phyloP scores from a whole-genome alignment of 2,113 vertebrate species.

The Butorides virescens region DNA sequence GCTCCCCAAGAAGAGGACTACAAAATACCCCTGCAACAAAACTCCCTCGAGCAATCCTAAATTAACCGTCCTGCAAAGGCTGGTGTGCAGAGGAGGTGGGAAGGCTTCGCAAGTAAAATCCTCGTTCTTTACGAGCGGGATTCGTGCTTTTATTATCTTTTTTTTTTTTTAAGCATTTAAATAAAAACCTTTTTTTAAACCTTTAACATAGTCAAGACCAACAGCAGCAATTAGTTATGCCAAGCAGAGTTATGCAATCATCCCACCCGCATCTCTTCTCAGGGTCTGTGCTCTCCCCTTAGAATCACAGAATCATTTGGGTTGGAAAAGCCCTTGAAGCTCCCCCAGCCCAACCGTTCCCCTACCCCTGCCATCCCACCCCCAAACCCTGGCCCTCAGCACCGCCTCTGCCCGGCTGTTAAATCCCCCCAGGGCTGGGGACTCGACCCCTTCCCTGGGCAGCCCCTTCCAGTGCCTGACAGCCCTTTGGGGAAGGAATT shows the following conservation, averaged over 20 bases:
- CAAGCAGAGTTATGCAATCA: neutral
- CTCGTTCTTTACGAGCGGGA: neutral
- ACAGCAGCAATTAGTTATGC: neutral
- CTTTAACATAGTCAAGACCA: fast-evolving
- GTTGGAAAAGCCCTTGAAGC: too few relatives aligned
- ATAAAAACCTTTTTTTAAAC: neutral
- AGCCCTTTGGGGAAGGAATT: too few relatives aligned
- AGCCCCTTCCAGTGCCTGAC: too few relatives aligned
- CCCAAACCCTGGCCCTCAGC: too few relatives aligned
- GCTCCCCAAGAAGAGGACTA: too few relatives aligned
- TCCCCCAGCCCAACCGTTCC: too few relatives aligned
- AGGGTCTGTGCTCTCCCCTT: neutral
- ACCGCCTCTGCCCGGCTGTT: too few relatives aligned
- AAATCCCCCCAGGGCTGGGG: too few relatives aligned
- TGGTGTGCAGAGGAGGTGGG: neutral
- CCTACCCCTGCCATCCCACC: too few relatives aligned
- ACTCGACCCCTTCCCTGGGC: too few relatives aligned
- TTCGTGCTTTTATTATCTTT: neutral
- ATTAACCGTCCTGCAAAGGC: neutral
- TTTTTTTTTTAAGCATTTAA: neutral
- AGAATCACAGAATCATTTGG: too few relatives aligned
- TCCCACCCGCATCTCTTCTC: fast-evolving
- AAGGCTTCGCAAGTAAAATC: neutral
- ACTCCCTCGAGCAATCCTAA: neutral
- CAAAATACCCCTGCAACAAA: neutral